These are phyloP conservation scores for Rhamnusium bicolor DNA, from an alignment of 2,888 invertebrate species.

Conservation along the genomic window DNA sequence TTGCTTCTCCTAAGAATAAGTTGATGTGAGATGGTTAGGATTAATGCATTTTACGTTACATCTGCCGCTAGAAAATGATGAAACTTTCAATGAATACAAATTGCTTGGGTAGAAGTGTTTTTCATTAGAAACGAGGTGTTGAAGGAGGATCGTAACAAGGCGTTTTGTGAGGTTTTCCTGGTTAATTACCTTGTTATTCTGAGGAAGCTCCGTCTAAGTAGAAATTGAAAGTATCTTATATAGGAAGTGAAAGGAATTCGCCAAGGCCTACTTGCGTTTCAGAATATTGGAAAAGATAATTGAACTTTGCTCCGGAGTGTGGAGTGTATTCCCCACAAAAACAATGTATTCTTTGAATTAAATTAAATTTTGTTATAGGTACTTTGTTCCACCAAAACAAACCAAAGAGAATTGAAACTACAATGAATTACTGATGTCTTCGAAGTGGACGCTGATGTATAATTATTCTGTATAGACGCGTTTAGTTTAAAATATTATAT, in stretches of 20 bases:
- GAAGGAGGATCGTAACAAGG: constrained; percentile 28
- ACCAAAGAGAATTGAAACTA: neutral
- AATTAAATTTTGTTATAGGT: neutral
- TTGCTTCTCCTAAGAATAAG: constrained; percentile 53
- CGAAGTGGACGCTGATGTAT: no score
- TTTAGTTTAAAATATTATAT: no score
- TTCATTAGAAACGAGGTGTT: constrained; percentile 39
- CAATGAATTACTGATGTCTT: no score
- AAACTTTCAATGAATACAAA: constrained; percentile 58
- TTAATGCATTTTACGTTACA: constrained; percentile 55
- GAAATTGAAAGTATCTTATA: constrained; percentile 14
- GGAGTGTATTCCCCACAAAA: no score
- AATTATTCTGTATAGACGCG: no score
- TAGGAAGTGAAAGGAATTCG: constrained; percentile 15
- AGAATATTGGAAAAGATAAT: constrained; percentile 29
- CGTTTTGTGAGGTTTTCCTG: constrained; percentile 30
- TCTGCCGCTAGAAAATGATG: constrained; percentile 53
- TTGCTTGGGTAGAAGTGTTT: constrained; percentile 41
- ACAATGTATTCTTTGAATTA: constrained; percentile 14
- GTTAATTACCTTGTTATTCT: constrained; percentile 36
- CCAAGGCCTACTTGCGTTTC: neutral
- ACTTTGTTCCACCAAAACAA: neutral
- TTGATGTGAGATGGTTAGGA: constrained; percentile 50
- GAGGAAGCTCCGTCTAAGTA: constrained; percentile 8
- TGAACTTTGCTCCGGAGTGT: constrained; percentile 21